Conservation (phyloP, 2,888 invertebrate genomes). For the Linhomoeus sp. region DNA sequence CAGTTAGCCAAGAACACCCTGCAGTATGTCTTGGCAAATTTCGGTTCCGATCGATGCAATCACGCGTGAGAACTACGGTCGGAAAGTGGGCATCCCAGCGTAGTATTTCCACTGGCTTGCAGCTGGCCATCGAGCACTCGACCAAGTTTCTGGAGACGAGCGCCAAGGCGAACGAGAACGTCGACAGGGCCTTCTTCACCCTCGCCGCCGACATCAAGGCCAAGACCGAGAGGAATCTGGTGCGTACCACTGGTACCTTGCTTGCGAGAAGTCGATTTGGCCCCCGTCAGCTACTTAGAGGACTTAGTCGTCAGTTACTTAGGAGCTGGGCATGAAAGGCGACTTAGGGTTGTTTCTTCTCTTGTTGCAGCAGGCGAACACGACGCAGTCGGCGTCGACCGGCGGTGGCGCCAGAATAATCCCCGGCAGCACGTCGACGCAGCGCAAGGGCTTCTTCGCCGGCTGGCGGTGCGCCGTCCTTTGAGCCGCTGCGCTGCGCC, state of each 20-base stretch:
- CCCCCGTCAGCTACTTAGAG: no score
- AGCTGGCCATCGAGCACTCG: constrained; percentile 86
- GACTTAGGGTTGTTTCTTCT: background rate
- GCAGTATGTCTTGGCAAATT: no score
- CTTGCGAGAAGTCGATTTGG: no score
- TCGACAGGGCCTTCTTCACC: constrained; percentile 86
- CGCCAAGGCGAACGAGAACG: constrained; percentile 84
- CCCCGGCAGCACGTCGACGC: background rate
- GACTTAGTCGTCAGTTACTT: no score
- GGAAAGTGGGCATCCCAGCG: no score
- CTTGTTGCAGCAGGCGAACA: constrained; percentile 2
- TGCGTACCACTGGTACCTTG: no score
- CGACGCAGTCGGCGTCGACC: background rate
- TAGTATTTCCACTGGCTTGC: no score
- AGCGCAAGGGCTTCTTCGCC: constrained; percentile 1
- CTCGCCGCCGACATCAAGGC: constrained; percentile 88
- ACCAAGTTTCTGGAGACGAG: constrained; percentile 97
- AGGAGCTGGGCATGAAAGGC: no score
- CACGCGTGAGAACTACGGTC: no score
- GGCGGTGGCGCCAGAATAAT: background rate
- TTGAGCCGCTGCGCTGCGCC: no score
- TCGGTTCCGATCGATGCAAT: no score
- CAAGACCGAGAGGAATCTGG: constrained; percentile 95
- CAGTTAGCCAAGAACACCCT: no score
- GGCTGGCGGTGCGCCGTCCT: constrained; percentile 1